phyloP scores from a whole-genome alignment of 2,888 invertebrate species.

The Drosophila niveifrons region DNA sequence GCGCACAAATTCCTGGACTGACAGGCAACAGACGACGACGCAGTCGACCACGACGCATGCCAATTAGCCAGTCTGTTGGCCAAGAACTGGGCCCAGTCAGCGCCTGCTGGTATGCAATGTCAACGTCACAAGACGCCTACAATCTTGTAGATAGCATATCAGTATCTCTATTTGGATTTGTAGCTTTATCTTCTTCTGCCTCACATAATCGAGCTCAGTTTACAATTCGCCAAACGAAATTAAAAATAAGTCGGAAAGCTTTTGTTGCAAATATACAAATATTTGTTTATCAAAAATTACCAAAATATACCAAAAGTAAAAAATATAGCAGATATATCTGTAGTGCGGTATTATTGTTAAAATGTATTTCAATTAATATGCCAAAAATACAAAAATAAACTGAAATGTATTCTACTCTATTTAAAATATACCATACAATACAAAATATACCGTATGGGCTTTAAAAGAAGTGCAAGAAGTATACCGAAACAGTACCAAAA shows the following conservation, averaged over 20 bases:
- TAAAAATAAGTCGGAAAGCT: neutral
- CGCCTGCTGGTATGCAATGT: slow-evolving; percentile 56
- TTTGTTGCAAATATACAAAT: too few species aligned
- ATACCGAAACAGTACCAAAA: too few species aligned
- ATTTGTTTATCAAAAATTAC: too few species aligned
- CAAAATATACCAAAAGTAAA: too few species aligned
- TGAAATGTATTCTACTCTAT: too few species aligned
- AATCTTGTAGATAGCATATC: slow-evolving; percentile 1
- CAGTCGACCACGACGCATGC: slow-evolving; percentile 59
- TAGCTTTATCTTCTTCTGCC: neutral
- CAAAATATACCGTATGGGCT: too few species aligned
- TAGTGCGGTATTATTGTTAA: too few species aligned
- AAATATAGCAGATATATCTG: too few species aligned
- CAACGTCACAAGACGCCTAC: neutral
- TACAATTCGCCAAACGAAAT: slow-evolving; percentile 29
- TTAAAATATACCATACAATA: too few species aligned
- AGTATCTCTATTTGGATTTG: neutral
- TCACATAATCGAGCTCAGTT: slow-evolving; percentile 19
- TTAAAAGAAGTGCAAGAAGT: too few species aligned
- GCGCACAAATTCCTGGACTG: slow-evolving; percentile 74
- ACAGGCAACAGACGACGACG: slow-evolving; percentile 68
- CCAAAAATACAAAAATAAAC: too few species aligned
- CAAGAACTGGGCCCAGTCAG: slow-evolving; percentile 20
- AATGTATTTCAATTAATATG: too few species aligned
- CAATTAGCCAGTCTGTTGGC: slow-evolving; percentile 63